Percentiles rank a stretch among this genome's conserved stretches.
Evolutionary conservation across 2,797 vertebrate species (phyloP).

Genomic region (Austrolebias charrua): DNA sequence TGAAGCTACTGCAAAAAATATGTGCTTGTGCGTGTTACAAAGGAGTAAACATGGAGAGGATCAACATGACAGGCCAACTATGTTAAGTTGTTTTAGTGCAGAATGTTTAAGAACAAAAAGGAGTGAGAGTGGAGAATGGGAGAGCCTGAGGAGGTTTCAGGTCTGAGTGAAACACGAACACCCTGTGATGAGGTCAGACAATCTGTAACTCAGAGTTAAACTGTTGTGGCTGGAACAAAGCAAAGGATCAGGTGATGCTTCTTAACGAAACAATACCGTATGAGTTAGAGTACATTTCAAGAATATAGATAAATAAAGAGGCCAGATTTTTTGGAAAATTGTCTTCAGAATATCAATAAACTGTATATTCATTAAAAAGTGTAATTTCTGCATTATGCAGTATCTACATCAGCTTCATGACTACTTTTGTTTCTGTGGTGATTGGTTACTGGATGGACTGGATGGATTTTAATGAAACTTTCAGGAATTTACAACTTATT

Average conservation of each 20-base stretch:
- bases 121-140: conserved; percentile 49
- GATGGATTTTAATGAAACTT: no score
- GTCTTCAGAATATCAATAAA: no score
- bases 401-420: no score
- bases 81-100: conserved; percentile 43
- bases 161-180: conserved; percentile 37
- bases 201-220: conserved; percentile 33
- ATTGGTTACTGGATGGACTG: no score
- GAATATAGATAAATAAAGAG: no score
- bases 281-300: background rate
- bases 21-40: conserved; percentile 40
- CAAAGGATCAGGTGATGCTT: conserved; percentile 39
- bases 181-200: conserved; percentile 21
- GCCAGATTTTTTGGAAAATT: no score
- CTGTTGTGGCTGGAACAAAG: conserved; percentile 28
- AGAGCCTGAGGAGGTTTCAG: conserved; percentile 57
- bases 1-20: conserved; percentile 4
- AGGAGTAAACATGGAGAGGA: conserved; percentile 15
- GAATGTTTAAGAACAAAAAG: conserved; percentile 27
- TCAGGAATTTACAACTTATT: no score
- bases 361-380: no score
- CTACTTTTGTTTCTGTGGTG: no score
- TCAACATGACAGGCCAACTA: conserved; percentile 36
- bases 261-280: conserved; percentile 19
- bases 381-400: no score